Percentiles rank a stretch among this genome's conserved stretches.
phyloP scores from a whole-genome alignment of 2,888 invertebrate species.

The Agrochola lychnidis region DNA sequence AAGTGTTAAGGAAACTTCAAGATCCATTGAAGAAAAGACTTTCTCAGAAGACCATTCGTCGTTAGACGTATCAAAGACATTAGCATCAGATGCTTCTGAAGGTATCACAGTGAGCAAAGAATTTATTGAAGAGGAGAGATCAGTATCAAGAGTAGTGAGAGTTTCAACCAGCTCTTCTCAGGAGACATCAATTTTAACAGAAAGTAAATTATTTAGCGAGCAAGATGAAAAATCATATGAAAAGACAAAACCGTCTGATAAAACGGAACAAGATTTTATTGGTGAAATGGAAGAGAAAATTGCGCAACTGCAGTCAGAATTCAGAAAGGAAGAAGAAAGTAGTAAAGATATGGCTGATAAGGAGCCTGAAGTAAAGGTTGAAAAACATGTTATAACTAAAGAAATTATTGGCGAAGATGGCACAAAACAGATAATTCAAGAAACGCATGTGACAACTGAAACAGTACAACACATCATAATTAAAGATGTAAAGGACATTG shows the following conservation, averaged over 20 bases:
- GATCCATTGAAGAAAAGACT: conserved; percentile 87
- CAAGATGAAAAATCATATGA: conserved; percentile 81
- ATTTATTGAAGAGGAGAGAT: conserved; percentile 84
- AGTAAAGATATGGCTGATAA: conserved; percentile 35
- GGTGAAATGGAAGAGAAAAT: conserved; percentile 79
- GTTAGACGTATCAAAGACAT: conserved; percentile 87
- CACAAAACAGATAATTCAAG: conserved; percentile 64
- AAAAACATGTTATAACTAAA: conserved; percentile 59
- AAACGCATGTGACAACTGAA: conserved; percentile 49
- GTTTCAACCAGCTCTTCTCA: conserved; percentile 84
- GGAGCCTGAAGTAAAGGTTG: conserved; percentile 49
- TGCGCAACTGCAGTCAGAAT: conserved; percentile 77
- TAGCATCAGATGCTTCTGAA: conserved; percentile 88
- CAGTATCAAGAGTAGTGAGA: conserved; percentile 79
- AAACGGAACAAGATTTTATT: conserved; percentile 77
- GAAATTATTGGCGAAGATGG: conserved; percentile 56
- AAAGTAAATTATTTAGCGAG: conserved; percentile 85
- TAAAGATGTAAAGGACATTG: conserved; percentile 16
- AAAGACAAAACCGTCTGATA: conserved; percentile 75
- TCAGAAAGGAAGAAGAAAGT: conserved; percentile 76
- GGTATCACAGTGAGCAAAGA: conserved; percentile 84
- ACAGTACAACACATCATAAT: conserved; percentile 18
- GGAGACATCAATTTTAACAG: conserved; percentile 85
- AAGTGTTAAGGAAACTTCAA: conserved; percentile 87
- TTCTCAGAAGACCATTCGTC: conserved; percentile 89